These are phyloP conservation scores for Natrix natrix DNA, from an alignment of 2,797 vertebrate genomes.

Conservation along the genomic window DNA sequence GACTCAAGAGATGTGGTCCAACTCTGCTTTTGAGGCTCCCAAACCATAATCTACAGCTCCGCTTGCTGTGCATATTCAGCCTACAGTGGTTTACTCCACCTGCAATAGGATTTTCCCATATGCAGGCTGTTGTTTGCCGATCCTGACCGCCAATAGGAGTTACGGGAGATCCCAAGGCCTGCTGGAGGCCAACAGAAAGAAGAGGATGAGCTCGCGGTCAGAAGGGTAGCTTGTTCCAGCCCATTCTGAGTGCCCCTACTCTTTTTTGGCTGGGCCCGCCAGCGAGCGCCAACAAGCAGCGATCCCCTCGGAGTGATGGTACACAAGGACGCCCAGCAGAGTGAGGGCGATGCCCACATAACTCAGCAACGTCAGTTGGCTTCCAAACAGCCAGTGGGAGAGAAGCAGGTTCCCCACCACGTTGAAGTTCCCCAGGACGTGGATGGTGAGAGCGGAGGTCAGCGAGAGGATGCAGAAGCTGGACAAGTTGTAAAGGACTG, in stretches of 20 bases:
- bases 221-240: not conserved
- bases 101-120: not conserved
- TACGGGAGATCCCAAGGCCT: too few relatives aligned
- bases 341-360: constrained; percentile 85
- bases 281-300: constrained; percentile 71
- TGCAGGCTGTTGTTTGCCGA: not conserved
- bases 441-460: constrained; percentile 94
- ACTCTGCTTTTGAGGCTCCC: not conserved
- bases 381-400: constrained; percentile 88
- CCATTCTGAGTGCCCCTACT: constrained; percentile 5
- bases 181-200: too few relatives aligned
- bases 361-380: constrained; percentile 83
- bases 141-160: not conserved
- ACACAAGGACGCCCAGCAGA: constrained; percentile 88
- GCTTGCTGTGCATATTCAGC: not conserved
- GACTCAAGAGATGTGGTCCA: not conserved
- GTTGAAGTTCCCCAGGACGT: constrained; percentile 92
- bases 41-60: not conserved
- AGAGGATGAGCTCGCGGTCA: not conserved
- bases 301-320: constrained; percentile 89
- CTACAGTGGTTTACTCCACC: not conserved
- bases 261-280: not conserved
- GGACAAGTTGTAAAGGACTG: constrained; percentile 94
- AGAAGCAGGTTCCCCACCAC: constrained; percentile 92
- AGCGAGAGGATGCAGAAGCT: constrained; percentile 92